These are phyloP conservation scores for Dasyprocta punctata DNA, from an alignment of 2,113 vertebrate species.

Conservation along the genomic window DNA sequence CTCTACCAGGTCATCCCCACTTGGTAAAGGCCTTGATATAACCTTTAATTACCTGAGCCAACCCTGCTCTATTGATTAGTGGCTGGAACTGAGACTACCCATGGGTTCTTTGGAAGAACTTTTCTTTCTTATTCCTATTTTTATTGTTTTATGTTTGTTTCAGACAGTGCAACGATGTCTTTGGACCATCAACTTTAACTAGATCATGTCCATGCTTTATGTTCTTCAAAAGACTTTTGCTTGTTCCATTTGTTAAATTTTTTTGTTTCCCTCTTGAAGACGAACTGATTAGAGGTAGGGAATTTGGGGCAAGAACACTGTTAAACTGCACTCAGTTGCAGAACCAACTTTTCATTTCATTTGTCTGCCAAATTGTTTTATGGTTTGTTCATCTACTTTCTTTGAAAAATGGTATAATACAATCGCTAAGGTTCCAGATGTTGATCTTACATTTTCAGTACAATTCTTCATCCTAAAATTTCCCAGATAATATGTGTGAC, in stretches of 20 bases:
- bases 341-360: not conserved
- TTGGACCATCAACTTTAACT: not conserved
- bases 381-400: not conserved
- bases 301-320: not conserved
- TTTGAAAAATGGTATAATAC: not conserved
- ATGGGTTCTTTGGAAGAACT: not conserved
- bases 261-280: not conserved
- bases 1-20: not conserved
- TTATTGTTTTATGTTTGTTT: not conserved
- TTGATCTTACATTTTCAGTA: not conserved
- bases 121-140: not conserved
- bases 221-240: not conserved
- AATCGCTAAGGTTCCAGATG: not conserved
- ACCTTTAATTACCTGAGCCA: not conserved
- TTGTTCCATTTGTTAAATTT: not conserved
- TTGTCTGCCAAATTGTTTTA: not conserved
- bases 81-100: not conserved
- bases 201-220: not conserved
- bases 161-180: not conserved
- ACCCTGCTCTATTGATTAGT: not conserved
- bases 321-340: not conserved
- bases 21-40: not conserved
- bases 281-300: not conserved
- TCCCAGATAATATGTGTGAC: not conserved
- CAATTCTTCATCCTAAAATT: not conserved